phyloP scores from a whole-genome alignment of 2,888 invertebrate genomes.

The Pseudoips prasinana region DNA sequence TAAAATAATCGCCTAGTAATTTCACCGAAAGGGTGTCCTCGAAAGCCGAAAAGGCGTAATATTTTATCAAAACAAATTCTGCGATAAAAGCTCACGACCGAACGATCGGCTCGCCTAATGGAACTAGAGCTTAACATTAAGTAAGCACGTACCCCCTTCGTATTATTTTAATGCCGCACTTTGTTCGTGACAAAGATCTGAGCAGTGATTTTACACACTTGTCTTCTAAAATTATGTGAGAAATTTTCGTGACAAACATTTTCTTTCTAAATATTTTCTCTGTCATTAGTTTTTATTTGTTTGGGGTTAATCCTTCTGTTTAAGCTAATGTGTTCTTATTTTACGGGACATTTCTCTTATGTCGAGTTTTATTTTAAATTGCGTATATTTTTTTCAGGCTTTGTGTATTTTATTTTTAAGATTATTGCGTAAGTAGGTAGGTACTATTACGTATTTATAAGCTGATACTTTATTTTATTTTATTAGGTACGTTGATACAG shows the following conservation, averaged over 20 bases:
- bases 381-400: conserved; percentile 4
- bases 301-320: conserved; percentile 22
- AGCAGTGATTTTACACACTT: conserved; percentile 37
- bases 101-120: conserved; percentile 32
- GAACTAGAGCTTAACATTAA: conserved; percentile 33
- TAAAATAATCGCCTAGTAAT: conserved; percentile 21
- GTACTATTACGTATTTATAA: too few species aligned
- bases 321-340: conserved; percentile 10
- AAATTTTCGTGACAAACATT: conserved; percentile 31
- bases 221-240: conserved; percentile 36
- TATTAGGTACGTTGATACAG: too few species aligned
- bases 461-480: too few species aligned
- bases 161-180: conserved; percentile 40
- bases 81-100: conserved; percentile 28
- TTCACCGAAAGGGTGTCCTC: conserved; percentile 18
- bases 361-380: conserved; percentile 14
- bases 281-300: conserved; percentile 30
- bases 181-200: conserved; percentile 35
- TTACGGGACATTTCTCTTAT: conserved; percentile 22
- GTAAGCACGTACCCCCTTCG: conserved; percentile 32
- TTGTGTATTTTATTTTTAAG: neutral
- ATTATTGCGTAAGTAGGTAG: neutral
- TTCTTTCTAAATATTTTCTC: conserved; percentile 25
- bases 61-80: conserved; percentile 37
- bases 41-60: conserved; percentile 26